phyloP scores from a whole-genome alignment of 2,888 invertebrate species.

The Mesodorylaimus sp. region DNA sequence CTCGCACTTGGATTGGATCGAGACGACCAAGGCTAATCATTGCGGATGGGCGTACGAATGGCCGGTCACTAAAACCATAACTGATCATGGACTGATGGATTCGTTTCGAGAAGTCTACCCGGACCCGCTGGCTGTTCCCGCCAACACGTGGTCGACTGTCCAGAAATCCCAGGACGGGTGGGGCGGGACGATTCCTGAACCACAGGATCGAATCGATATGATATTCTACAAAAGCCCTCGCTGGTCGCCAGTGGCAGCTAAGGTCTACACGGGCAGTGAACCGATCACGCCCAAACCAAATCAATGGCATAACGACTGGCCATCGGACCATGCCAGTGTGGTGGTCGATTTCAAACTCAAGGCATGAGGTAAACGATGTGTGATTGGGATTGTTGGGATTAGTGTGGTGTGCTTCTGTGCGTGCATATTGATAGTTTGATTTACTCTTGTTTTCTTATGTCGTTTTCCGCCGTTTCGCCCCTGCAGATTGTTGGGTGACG shows the following conservation, averaged over 20 bases:
- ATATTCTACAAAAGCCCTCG: neutral
- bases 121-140: conserved; percentile 1
- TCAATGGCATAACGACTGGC: conserved; percentile 2
- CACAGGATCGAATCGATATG: conserved; percentile 10
- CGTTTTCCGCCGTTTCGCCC: too few relatives aligned
- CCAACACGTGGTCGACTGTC: conserved; percentile 7
- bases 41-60: conserved; percentile 9
- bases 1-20: conserved; percentile 10
- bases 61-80: conserved; percentile 7
- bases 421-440: too few relatives aligned
- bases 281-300: conserved; percentile 1
- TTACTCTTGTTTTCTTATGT: too few relatives aligned
- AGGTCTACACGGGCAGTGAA: neutral
- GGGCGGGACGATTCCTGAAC: conserved; percentile 6
- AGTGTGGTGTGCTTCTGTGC: too few relatives aligned
- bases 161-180: conserved; percentile 5
- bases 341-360: conserved; percentile 6
- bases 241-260: neutral
- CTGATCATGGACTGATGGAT: conserved; percentile 1
- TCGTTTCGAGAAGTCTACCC: conserved; percentile 5
- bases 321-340: conserved; percentile 8
- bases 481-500: too few relatives aligned
- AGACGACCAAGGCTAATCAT: neutral
- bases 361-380: too few relatives aligned
- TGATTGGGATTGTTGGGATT: too few relatives aligned